Evolutionary conservation across 2,797 vertebrate genomes (phyloP).

Genomic region (Calcarius lapponicus): DNA sequence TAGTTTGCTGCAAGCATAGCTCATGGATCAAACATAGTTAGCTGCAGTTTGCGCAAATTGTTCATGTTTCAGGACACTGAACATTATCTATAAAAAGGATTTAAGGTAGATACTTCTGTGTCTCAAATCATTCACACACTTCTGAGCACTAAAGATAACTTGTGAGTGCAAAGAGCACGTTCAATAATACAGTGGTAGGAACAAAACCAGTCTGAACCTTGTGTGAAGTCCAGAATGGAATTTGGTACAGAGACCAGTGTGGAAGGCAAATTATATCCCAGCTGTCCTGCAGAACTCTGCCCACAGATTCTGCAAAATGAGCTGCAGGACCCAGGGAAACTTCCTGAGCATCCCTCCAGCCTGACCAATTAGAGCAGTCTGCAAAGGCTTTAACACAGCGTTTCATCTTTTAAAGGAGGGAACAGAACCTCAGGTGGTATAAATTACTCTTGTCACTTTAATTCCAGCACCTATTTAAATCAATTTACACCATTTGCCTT

Average conservation of each 20-base stretch:
- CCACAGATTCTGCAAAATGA: not conserved
- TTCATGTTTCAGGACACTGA: not conserved
- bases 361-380: not conserved
- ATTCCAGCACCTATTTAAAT: conserved; percentile 48
- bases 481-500: conserved; percentile 39
- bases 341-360: not conserved
- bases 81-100: not conserved
- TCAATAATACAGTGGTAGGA: not conserved
- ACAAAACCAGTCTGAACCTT: not conserved
- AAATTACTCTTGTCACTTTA: conserved; percentile 64
- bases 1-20: not conserved
- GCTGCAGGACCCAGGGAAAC: not conserved
- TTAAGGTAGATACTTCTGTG: not conserved
- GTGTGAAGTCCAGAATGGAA: not conserved
- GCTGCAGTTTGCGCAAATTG: not conserved
- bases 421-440: conserved; percentile 31
- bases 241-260: not conserved
- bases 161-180: not conserved
- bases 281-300: not conserved
- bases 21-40: not conserved
- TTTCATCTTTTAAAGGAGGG: not conserved
- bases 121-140: not conserved
- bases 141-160: not conserved
- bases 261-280: not conserved
- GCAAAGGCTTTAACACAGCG: not conserved